A percentile compares a stretch with the other conserved stretches of the same genome.
Evolutionary conservation across 2,888 invertebrate species (phyloP).

Genomic region (Archips xylosteana): DNA sequence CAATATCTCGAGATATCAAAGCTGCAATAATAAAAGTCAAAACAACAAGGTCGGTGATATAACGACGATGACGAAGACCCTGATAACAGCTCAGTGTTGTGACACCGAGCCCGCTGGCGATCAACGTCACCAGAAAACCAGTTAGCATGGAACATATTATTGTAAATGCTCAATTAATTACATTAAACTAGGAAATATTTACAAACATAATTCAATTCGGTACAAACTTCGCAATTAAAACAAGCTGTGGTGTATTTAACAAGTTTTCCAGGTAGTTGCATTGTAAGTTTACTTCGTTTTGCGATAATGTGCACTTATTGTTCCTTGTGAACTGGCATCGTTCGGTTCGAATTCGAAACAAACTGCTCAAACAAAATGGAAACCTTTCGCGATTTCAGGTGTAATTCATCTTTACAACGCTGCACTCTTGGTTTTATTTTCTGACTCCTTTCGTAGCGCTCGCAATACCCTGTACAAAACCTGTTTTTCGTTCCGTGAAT

Average conservation of each 20-base stretch:
- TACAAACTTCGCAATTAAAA: slow-evolving; percentile 13
- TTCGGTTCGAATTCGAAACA: slow-evolving; percentile 53
- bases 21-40: slow-evolving; percentile 64
- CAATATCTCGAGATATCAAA: slow-evolving; percentile 37
- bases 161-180: slow-evolving; percentile 31
- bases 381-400: slow-evolving; percentile 60
- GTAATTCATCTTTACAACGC: slow-evolving; percentile 36
- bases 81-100: slow-evolving; percentile 67
- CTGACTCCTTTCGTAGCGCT: slow-evolving; percentile 7
- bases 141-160: slow-evolving; percentile 25
- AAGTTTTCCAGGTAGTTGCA: slow-evolving; percentile 10
- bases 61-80: slow-evolving; percentile 67
- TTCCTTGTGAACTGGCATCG: slow-evolving; percentile 50
- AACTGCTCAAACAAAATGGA: slow-evolving; percentile 59
- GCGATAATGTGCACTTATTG: slow-evolving; percentile 39
- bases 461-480: slow-evolving; percentile 15
- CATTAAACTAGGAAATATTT: slow-evolving; percentile 33
- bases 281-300: slow-evolving; percentile 32
- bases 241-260: background rate
- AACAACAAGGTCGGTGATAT: slow-evolving; percentile 82
- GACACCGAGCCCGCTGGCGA: slow-evolving; percentile 52
- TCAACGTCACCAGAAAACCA: slow-evolving; percentile 32
- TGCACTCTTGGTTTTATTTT: slow-evolving; percentile 17
- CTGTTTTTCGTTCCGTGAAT: slow-evolving; percentile 5
- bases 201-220: slow-evolving; percentile 35